phyloP scores from a whole-genome alignment of 2,113 vertebrate species.

The Rousettus leschenaultii region DNA sequence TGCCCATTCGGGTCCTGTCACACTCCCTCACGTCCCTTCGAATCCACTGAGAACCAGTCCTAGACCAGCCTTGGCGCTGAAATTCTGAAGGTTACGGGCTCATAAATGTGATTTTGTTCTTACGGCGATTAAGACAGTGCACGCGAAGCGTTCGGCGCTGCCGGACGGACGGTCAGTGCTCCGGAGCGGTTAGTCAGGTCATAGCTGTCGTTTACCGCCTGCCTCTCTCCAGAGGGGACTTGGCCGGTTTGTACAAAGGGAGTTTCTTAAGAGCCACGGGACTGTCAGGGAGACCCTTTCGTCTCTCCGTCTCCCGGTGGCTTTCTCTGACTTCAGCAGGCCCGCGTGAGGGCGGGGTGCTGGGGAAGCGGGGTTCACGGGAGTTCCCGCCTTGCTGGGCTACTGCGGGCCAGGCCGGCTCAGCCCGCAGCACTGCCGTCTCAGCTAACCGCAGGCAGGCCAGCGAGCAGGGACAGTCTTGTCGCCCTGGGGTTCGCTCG shows the following conservation, averaged over 20 bases:
- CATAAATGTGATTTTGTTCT: neutral
- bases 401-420: rapidly evolving
- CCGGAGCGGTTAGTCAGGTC: neutral
- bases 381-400: neutral
- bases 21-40: neutral
- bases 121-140: neutral
- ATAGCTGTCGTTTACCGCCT: neutral
- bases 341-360: neutral
- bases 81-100: neutral
- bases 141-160: rapidly evolving
- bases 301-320: neutral
- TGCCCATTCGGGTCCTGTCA: neutral
- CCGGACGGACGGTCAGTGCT: neutral
- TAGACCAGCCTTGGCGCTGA: neutral
- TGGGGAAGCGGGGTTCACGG: rapidly evolving
- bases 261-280: neutral
- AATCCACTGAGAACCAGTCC: neutral
- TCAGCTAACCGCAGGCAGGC: too few species aligned
- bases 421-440: neutral
- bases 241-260: neutral
- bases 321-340: neutral
- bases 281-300: neutral
- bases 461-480: neutral
- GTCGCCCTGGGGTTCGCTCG: neutral
- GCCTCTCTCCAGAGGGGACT: neutral